phyloP scores from a whole-genome alignment of 2,888 invertebrate genomes.

The Leistus spinibarbis region DNA sequence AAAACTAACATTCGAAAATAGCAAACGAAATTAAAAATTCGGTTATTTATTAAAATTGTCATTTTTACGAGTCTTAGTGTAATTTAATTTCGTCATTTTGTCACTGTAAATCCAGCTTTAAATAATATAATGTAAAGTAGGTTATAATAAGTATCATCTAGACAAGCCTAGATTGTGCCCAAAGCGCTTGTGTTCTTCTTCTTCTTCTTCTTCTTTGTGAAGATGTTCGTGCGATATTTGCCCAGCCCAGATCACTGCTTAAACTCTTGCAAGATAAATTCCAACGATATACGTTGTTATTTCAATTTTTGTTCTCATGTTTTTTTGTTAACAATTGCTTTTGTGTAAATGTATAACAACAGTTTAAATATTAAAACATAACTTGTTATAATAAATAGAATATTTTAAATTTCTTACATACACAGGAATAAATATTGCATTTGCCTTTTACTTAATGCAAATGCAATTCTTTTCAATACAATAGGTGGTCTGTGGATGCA shows the following conservation, averaged over 20 bases:
- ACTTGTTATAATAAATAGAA: not conserved
- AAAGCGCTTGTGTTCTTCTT: not conserved
- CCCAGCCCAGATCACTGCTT: not conserved
- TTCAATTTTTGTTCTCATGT: too few relatives aligned
- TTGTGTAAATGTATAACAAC: not conserved
- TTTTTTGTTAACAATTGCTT: too few relatives aligned
- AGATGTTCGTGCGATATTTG: not conserved
- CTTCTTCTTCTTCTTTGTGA: not conserved
- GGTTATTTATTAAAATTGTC: too few relatives aligned
- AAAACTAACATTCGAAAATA: too few relatives aligned
- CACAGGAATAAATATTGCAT: not conserved
- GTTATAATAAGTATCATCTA: not conserved
- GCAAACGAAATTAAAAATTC: too few relatives aligned
- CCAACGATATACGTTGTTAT: not conserved
- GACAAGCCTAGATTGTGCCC: not conserved
- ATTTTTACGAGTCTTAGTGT: not conserved
- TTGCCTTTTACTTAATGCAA: constrained; percentile 11
- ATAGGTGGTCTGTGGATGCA: constrained; percentile 24
- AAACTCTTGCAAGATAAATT: not conserved
- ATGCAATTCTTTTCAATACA: constrained; percentile 28
- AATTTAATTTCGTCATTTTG: not conserved
- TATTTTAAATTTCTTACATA: not conserved
- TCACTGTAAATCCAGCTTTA: not conserved
- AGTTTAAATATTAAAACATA: too few relatives aligned
- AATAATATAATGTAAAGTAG: not conserved